Evolutionary conservation across 2,113 vertebrate species (phyloP), one percentile per base, ranked within the genome.

Genomic region (Pedetes capensis): DNA sequence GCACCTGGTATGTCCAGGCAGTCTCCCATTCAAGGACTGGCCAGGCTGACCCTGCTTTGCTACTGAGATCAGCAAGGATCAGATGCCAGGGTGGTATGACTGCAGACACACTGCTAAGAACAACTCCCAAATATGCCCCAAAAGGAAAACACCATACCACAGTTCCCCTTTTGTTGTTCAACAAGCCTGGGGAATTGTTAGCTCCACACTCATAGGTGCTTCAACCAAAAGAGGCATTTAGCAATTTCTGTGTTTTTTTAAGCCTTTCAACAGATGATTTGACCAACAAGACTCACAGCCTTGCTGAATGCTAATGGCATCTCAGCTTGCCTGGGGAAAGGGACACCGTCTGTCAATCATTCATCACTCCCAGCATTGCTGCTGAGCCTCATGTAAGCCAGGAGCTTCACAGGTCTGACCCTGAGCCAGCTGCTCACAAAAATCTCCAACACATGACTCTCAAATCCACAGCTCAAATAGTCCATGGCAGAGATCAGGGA

Each of bases 261-360:
- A 83, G 69, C 39, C 79, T 84, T 86, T 76, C 92, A 93, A 59
- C 47, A 37, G 37, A 76, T 75, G 69, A 93, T 96, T 88, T 96
- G 87, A 86, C 89, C 87, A 87, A 57, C 80, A 95, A 95, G 78
- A 84, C 76, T 80, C 55, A 42, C 39, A 93, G 81, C 17, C 53
- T 93, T 84, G 86, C 72, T 89, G 90, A 93, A 94, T 97, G 92
- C 94, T 96, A 96, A 96, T 57, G 29, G 85, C 47, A 92, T 51
- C 74, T 34, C 12, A 79, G 51, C 72, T 75, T 6, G 3, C 18
- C 76, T 71, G 17, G 63, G 27, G 53, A 96, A 42, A 44, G 64
- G 47, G 82, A 53, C 90, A 85, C 22, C 27, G 75, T 87, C 29
- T 44, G 84, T 81, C 87, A 75, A 74, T 44, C 14, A 0, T 34